Conservation (phyloP, 2,797 vertebrate species). For the Thaleichthys pacificus region DNA sequence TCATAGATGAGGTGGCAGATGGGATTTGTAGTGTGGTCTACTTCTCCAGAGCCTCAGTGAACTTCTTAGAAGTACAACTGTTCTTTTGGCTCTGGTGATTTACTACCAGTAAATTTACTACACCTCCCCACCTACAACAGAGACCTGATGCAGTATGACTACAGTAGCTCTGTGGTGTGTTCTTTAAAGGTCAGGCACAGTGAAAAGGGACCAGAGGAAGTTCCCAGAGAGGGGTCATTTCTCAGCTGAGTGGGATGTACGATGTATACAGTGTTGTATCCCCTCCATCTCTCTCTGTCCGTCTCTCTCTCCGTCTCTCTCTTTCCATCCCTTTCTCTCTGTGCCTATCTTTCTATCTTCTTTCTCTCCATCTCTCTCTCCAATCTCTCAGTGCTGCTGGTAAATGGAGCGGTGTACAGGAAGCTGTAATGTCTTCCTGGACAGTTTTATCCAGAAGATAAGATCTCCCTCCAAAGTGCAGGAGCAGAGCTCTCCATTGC, state of each 20-base stretch:
- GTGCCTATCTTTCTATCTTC: background rate
- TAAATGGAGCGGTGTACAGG: constrained; percentile 26
- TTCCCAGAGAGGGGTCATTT: background rate
- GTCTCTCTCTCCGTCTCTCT: background rate
- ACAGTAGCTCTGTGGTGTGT: background rate
- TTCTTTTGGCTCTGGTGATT: too few relatives aligned
- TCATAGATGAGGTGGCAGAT: too few relatives aligned
- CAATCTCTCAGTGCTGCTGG: constrained; percentile 4
- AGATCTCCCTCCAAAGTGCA: constrained; percentile 33
- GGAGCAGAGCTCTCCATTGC: constrained; percentile 9
- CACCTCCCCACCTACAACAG: background rate
- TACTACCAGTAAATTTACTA: too few relatives aligned
- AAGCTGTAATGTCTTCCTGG: constrained; percentile 28
- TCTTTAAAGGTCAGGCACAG: constrained; percentile 13
- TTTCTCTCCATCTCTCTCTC: background rate
- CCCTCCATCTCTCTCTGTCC: background rate
- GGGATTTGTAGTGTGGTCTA: too few relatives aligned
- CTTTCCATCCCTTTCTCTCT: background rate
- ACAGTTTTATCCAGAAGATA: constrained; percentile 45
- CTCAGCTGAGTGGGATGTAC: constrained; percentile 4
- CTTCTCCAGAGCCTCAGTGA: too few relatives aligned
- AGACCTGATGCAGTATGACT: background rate
- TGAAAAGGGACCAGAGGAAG: background rate
- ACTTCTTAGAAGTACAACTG: too few relatives aligned
- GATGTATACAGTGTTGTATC: background rate